Evolutionary conservation across 2,888 invertebrate genomes (phyloP).

Genomic region (Lycocerus yunnanus): DNA sequence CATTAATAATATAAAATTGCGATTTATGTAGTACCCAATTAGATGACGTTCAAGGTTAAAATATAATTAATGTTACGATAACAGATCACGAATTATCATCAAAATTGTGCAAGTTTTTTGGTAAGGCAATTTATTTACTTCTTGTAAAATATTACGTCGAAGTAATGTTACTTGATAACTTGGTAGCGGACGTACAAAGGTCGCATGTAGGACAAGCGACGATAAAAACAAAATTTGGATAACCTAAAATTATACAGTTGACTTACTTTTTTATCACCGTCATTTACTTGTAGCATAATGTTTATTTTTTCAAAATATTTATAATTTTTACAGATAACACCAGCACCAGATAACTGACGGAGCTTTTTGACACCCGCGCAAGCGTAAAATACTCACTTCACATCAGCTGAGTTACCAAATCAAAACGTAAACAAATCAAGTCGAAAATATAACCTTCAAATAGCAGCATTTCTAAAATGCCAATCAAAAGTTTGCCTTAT

Average conservation of each 20-base stretch:
- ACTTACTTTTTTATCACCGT: constrained; percentile 48
- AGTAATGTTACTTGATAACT: background rate
- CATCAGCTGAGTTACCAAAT: background rate
- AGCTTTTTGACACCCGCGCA: constrained; percentile 6
- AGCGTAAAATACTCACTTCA: constrained; percentile 1
- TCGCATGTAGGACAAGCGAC: constrained; percentile 36
- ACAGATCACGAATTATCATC: background rate
- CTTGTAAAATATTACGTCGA: background rate
- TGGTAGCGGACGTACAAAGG: constrained; percentile 36
- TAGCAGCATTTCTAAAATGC: constrained; percentile 6
- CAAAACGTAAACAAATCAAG: background rate
- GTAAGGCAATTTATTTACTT: background rate
- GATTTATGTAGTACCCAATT: background rate
- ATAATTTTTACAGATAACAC: background rate
- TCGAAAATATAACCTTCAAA: background rate
- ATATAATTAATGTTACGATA: background rate
- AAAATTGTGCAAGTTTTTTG: background rate
- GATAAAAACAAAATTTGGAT: constrained; percentile 31
- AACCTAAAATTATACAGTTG: constrained; percentile 28
- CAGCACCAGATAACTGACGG: constrained; percentile 5
- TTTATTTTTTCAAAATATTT: constrained; percentile 3
- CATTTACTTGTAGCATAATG: constrained; percentile 43
- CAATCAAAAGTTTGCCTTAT: constrained; percentile 63
- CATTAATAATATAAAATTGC: background rate
- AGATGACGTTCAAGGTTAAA: background rate